Percentiles rank a stretch among this genome's conserved stretches.
These are phyloP conservation scores for Cyrtodaria siliqua DNA, from an alignment of 2,888 invertebrate species.

Conservation along the genomic window DNA sequence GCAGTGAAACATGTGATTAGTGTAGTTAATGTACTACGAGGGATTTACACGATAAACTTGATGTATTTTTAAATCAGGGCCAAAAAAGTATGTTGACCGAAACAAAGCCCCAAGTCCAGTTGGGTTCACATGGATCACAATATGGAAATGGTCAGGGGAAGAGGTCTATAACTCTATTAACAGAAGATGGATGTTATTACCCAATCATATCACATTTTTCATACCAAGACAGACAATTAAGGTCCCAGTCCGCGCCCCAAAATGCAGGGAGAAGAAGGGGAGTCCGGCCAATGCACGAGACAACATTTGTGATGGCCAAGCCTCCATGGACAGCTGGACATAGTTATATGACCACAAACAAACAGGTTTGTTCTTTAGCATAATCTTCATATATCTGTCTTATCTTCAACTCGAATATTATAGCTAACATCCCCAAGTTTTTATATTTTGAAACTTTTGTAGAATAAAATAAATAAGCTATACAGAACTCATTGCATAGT, in stretches of 20 bases:
- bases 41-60: constrained; percentile 2
- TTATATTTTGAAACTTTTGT: too few species aligned
- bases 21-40: not conserved
- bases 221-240: constrained; percentile 66
- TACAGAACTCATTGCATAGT: too few species aligned
- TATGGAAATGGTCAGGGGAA: constrained; percentile 74
- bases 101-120: constrained; percentile 14
- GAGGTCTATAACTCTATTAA: constrained; percentile 73
- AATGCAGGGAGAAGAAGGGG: constrained; percentile 67
- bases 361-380: constrained; percentile 70
- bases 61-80: not conserved
- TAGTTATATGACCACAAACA: constrained; percentile 74
- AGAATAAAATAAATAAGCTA: too few species aligned
- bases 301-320: constrained; percentile 75
- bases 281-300: constrained; percentile 78
- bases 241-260: constrained; percentile 69
- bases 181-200: constrained; percentile 76
- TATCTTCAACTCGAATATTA: too few species aligned
- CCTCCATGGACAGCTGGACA: constrained; percentile 73
- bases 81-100: constrained; percentile 42
- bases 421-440: too few species aligned
- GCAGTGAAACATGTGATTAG: constrained; percentile 38
- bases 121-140: constrained; percentile 5
- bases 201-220: constrained; percentile 75
- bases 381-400: too few species aligned